A percentile compares a stretch with the other conserved stretches of the same genome.
These are phyloP conservation scores for Himantopus leucocephalus DNA, from an alignment of 2,113 vertebrate genomes.

Conservation along the genomic window DNA sequence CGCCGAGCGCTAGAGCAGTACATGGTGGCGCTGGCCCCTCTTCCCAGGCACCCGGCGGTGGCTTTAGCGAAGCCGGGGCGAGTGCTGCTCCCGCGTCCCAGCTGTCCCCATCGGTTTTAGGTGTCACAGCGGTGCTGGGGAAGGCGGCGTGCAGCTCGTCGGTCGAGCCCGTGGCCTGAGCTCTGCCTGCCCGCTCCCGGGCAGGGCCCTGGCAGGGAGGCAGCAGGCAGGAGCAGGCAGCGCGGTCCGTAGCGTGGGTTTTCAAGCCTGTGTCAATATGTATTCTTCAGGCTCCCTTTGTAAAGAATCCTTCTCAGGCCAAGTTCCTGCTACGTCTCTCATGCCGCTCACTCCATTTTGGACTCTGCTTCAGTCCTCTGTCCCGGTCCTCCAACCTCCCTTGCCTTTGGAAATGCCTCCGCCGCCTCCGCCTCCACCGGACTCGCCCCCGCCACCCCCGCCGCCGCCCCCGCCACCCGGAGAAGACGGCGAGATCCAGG, in stretches of 20 bases:
- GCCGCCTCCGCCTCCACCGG: slow-evolving; percentile 81
- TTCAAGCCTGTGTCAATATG: slow-evolving; percentile 6
- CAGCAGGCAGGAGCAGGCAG: neutral
- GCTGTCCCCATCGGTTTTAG: neutral
- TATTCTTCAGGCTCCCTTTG: slow-evolving; percentile 73
- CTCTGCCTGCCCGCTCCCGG: neutral
- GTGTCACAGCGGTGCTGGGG: rapidly evolving
- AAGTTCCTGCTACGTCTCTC: slow-evolving; percentile 74
- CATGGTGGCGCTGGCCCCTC: rapidly evolving
- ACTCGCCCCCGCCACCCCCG: slow-evolving; percentile 67
- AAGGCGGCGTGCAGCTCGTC: neutral
- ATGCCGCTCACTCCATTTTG: slow-evolving; percentile 80
- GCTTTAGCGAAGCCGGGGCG: neutral
- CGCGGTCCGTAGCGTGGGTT: rapidly evolving
- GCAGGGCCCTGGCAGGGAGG: neutral
- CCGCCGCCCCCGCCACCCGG: slow-evolving; percentile 83
- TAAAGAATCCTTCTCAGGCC: slow-evolving; percentile 76
- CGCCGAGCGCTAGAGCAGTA: rapidly evolving
- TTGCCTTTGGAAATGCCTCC: slow-evolving; percentile 87
- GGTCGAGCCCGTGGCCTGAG: neutral
- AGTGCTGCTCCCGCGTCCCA: rapidly evolving
- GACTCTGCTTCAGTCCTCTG: slow-evolving; percentile 80
- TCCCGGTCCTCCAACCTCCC: slow-evolving; percentile 84
- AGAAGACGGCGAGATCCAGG: slow-evolving; percentile 91
- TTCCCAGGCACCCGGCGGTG: neutral